These are phyloP conservation scores for Callipepla californica DNA, from an alignment of 2,113 vertebrate genomes.

Conservation along the genomic window DNA sequence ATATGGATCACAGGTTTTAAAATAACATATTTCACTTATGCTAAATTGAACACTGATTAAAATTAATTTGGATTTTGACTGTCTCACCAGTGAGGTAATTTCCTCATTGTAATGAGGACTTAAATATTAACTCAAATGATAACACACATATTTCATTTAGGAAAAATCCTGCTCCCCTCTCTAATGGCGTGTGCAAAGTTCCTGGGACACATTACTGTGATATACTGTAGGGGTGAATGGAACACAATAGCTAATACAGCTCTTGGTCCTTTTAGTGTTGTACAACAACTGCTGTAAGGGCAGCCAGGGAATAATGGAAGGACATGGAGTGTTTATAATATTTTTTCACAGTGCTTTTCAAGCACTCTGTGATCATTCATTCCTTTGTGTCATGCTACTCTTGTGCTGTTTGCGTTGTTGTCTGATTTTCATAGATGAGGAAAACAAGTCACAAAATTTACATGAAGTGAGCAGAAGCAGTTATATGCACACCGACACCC, in stretches of 20 bases:
- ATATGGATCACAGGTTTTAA: background rate
- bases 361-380: background rate
- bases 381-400: background rate
- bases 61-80: background rate
- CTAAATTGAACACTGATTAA: background rate
- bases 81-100: background rate
- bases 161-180: background rate
- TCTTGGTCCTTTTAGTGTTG: background rate
- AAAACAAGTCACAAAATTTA: background rate
- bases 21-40: background rate
- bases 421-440: background rate
- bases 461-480: background rate
- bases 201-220: slow-evolving; percentile 10
- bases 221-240: background rate
- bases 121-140: background rate
- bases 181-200: background rate
- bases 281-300: slow-evolving; percentile 6
- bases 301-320: background rate
- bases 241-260: background rate
- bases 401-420: background rate
- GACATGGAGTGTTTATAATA: background rate
- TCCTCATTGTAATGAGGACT: background rate
- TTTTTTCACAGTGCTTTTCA: background rate
- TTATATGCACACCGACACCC: background rate
- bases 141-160: background rate